phyloP scores from a whole-genome alignment of 2,888 invertebrate species.

The Clistopyga incitator region DNA sequence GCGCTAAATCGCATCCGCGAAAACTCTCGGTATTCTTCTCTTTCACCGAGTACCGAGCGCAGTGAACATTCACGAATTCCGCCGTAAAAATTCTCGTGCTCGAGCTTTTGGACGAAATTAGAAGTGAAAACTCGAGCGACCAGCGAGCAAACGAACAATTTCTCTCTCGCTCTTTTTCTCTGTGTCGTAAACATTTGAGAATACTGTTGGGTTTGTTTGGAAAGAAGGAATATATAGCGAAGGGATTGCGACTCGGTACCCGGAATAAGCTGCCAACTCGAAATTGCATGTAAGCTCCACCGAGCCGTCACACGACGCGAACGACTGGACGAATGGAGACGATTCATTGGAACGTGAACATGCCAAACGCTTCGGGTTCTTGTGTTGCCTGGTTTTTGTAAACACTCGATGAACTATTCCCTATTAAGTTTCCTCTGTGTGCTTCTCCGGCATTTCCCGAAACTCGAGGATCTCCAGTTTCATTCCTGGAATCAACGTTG shows the following conservation, averaged over 20 bases:
- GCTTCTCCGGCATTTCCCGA: conserved; percentile 22
- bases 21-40: conserved; percentile 22
- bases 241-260: conserved; percentile 8
- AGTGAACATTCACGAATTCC: conserved; percentile 51
- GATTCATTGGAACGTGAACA: conserved; percentile 7
- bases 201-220: conserved; percentile 47
- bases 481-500: conserved; percentile 19
- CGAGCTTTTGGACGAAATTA: conserved; percentile 46
- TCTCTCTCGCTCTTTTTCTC: not conserved
- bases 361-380: conserved; percentile 9
- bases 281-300: conserved; percentile 21
- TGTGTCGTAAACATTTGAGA: conserved; percentile 42
- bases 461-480: conserved; percentile 31
- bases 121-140: conserved; percentile 22
- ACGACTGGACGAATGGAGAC: conserved; percentile 3
- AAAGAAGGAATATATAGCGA: conserved; percentile 31
- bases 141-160: conserved; percentile 2
- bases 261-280: conserved; percentile 5
- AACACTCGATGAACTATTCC: conserved; percentile 53
- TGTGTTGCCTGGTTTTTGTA: conserved; percentile 36
- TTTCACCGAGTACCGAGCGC: conserved; percentile 21
- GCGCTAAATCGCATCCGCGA: conserved; percentile 51
- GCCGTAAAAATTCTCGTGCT: conserved; percentile 57
- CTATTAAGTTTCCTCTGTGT: conserved; percentile 10
- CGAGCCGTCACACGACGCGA: not conserved